Evolutionary conservation across 1,140 invertebrate species (phyloP), one percentile per base, ranked within the genome.

Genomic region (Meloidogyne hapla): DNA sequence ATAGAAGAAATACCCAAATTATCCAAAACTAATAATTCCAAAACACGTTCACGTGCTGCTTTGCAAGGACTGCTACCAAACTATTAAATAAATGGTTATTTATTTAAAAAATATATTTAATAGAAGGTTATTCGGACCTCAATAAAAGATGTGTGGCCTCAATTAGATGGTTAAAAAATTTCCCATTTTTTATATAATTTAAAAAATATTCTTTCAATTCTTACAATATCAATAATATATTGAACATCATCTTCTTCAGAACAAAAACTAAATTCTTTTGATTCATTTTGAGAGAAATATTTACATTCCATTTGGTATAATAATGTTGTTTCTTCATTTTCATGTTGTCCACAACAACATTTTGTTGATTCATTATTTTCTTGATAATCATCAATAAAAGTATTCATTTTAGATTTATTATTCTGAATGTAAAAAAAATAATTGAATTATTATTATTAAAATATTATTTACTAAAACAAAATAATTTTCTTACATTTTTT

Each of bases 1-100:
- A 73, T 61, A 23, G 33, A 38, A n/a, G 21, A 38, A 23, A 73
- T 73, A 64, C 21, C 71, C 71, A 73, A 73, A 64, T 73, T 73
- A 64, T 73, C 71, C 12, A 73, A 23, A 42, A 73, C 71, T 38
- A 73, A 21, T 33, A 73, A 33, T 26, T 73, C 48, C 48, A 73
- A 63, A 61, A 73, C 18, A 21, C 42, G 42, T 64, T 73, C 71
- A 10, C 56, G 56, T 15, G 71, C 71, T 28, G 71, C 71, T 18
- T 38, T 64, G 18, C 61, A 28, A 2, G 71, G 71, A 21, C 56
- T 63, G n/a, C 23, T 63, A 64, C 71, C 71, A 9, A 73, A 73
- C 56, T 73, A n/a, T n/a, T 33, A 21, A 73, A 73, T 9, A 18
- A 42, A 25, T 42, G 38, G 21, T 42, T 68, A 6, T 42, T 42